Evolutionary conservation across 30 jellyfish, hydroid and myxozoan species (phyloP).

Genomic region (Turritopsis rubra): DNA sequence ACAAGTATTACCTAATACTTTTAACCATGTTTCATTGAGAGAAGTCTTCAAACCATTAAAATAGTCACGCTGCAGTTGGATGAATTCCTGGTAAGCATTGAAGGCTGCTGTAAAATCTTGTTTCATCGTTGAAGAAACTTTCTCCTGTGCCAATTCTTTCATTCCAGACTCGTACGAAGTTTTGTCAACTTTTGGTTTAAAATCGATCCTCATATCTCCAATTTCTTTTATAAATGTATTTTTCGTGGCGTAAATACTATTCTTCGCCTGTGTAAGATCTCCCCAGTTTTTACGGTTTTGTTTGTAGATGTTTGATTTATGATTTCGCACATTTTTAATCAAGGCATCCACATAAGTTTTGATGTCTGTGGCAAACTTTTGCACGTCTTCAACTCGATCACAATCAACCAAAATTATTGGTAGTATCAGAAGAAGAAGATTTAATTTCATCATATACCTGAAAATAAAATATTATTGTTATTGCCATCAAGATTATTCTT

Average conservation of each 20-base stretch:
- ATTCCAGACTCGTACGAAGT: neutral
- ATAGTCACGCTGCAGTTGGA: neutral
- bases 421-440: neutral
- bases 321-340: neutral
- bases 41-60: neutral
- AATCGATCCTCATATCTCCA: neutral
- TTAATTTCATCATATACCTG: neutral
- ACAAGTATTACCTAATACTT: neutral
- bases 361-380: neutral
- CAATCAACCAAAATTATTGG: neutral
- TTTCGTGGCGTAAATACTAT: neutral
- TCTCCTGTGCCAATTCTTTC: neutral
- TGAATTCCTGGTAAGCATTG: neutral
- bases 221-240: neutral
- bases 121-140: neutral
- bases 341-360: neutral
- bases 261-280: neutral
- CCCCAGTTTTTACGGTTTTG: neutral
- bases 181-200: neutral
- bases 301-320: neutral
- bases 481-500: no score
- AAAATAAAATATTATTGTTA: no score
- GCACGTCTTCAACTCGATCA: neutral
- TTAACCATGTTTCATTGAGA: neutral
- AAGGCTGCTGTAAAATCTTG: neutral